Evolutionary conservation across 2,113 vertebrate species (phyloP).

Genomic region (Stigmatopora argus): DNA sequence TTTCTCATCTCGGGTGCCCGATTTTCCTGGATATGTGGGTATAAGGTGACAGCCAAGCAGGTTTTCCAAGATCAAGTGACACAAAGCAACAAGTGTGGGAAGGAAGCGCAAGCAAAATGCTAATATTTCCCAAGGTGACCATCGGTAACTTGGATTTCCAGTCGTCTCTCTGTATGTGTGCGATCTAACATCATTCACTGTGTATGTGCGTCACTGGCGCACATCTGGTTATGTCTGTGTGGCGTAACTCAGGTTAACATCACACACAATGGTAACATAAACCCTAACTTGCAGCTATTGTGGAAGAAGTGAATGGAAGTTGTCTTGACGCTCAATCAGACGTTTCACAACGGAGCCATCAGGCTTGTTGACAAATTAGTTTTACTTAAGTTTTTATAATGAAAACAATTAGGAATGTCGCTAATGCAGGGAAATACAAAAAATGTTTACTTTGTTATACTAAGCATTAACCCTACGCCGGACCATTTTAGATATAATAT

Average conservation of each 20-base stretch:
- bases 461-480: too few species aligned
- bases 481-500: too few species aligned
- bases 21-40: constrained; percentile 11
- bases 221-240: neutral
- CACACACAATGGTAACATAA: neutral
- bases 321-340: neutral
- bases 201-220: constrained; percentile 3
- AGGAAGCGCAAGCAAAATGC: constrained; percentile 28
- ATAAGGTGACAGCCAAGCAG: constrained; percentile 40
- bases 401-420: too few species aligned
- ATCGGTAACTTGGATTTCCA: constrained; percentile 58
- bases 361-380: too few species aligned
- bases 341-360: too few species aligned
- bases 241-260: neutral
- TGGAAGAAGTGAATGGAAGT: neutral
- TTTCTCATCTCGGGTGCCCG: neutral
- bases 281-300: neutral
- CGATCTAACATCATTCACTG: constrained; percentile 23
- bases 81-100: constrained; percentile 61
- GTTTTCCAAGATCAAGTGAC: constrained; percentile 41
- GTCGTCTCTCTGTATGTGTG: constrained; percentile 13
- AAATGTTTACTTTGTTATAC: too few species aligned
- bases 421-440: too few species aligned
- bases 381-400: too few species aligned
- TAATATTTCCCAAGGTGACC: constrained; percentile 54